These are phyloP conservation scores for Epicampocera succincta DNA, from an alignment of 2,888 invertebrate species.

Conservation along the genomic window DNA sequence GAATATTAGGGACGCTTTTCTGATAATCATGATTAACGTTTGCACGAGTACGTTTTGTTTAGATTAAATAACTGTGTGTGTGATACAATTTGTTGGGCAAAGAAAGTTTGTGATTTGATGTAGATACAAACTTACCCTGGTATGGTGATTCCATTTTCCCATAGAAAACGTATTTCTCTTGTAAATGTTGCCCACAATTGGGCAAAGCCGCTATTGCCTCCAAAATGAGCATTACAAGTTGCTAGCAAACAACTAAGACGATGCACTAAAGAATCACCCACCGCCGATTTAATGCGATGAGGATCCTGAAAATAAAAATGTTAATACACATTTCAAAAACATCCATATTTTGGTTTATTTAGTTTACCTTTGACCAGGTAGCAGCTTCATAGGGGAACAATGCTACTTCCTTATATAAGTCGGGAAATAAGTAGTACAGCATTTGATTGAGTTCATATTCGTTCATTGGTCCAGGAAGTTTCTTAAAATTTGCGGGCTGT, in stretches of 20 bases:
- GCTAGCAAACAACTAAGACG: conserved; percentile 89
- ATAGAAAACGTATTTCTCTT: conserved; percentile 93
- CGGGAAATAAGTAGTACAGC: conserved; percentile 93
- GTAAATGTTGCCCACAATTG: conserved; percentile 97
- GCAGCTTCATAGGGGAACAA: conserved; percentile 83
- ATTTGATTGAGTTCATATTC: conserved; percentile 89
- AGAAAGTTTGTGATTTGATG: not conserved
- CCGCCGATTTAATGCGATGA: conserved; percentile 88
- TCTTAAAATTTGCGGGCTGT: conserved; percentile 83
- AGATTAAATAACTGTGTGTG: no score
- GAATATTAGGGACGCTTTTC: no score
- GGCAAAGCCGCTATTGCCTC: conserved; percentile 88
- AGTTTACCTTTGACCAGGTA: conserved; percentile 80
- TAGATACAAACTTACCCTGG: conserved; percentile 91
- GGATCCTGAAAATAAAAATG: conserved; percentile 82
- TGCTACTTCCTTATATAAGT: conserved; percentile 86
- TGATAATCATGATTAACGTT: no score
- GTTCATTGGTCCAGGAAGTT: conserved; percentile 89
- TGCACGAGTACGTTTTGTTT: no score
- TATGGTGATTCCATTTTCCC: conserved; percentile 90
- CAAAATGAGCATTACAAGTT: conserved; percentile 88
- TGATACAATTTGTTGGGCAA: not conserved
- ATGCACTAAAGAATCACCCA: conserved; percentile 90
- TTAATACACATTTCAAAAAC: not conserved
- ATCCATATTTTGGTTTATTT: not conserved